Base-by-base conservation (phyloP, 2,888 invertebrate species). In the Atherix ibis region DNA sequence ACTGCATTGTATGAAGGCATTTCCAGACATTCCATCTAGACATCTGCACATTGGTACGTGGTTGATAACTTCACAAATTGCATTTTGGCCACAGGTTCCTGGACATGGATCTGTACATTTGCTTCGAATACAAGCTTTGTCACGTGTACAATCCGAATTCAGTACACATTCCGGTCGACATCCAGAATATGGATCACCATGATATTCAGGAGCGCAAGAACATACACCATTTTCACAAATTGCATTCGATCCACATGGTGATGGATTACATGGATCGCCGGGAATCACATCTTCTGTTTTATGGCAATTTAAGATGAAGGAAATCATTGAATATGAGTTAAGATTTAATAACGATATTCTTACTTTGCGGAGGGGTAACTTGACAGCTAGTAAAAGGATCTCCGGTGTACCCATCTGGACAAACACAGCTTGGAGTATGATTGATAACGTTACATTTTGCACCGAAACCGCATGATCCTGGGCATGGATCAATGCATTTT, bases 1-100 rank as follows among this genome's bases (percentile, higher is more conserved):
- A 42, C 67, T 63, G 47, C 81, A 81, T 39, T 66, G 58, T 14
- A 70, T 67, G 48, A 75, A 75, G 27, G 76, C 73, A 58, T 77
- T 76, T 42, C 79, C 79, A 17, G 73, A 68, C 63, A 70, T 69
- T 44, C 71, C 71, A 44, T 70, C 68, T 12, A 74, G 71, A 48
- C 78, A 78, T 44, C 71, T 73, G 43, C 79, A 79, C 62, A 74
- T 72, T 13, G 77, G 73, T 13, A 77, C 67, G 47, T 81, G 79
- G 44, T 77, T 75, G 41, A 76, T 70, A 3, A 77, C 76, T 44
- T 76, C 72, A 49, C 81, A 82, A 32, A 71, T 59, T 18, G 81
- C 79, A 49, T 71, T 74, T 32, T 62, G 49, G 17, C 77, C 79
- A 54, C 82, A 83, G 8, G 75, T 73, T 39, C 72, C 74, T 29